Conservation (phyloP, 2,113 vertebrate genomes). For the Pterocles burchelli region DNA sequence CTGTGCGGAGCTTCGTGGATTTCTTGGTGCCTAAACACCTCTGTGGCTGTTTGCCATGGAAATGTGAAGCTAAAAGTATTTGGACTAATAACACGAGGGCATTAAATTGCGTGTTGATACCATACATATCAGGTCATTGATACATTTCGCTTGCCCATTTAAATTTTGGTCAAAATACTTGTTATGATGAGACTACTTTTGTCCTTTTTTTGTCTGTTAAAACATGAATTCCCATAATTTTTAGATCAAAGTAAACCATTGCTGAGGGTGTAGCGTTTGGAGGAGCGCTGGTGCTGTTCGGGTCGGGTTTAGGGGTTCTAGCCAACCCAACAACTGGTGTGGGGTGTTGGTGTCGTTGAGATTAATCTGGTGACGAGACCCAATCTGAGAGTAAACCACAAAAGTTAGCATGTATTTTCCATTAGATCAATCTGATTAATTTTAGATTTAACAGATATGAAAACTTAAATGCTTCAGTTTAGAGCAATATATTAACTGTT, state of each 20-base stretch:
- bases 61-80: not conserved
- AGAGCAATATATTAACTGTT: rapidly evolving
- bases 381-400: not conserved
- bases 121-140: not conserved
- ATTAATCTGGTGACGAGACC: not conserved
- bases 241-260: rapidly evolving
- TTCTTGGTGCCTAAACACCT: rapidly evolving
- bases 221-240: not conserved
- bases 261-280: rapidly evolving
- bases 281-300: not conserved
- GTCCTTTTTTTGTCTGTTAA: rapidly evolving
- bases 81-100: not conserved
- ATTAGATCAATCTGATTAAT: not conserved
- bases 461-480: not conserved
- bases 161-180: not conserved
- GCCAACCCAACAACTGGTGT: not conserved
- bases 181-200: not conserved
- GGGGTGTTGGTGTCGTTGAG: not conserved
- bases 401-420: not conserved
- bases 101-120: not conserved
- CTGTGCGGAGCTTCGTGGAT: rapidly evolving
- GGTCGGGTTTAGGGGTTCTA: not conserved
- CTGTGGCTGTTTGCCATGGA: not conserved
- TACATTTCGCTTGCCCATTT: rapidly evolving
- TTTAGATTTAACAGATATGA: rapidly evolving